Percentiles rank a stretch among this genome's conserved stretches.
Evolutionary conservation across 2,797 vertebrate species (phyloP).

Genomic region (Lacerta agilis): DNA sequence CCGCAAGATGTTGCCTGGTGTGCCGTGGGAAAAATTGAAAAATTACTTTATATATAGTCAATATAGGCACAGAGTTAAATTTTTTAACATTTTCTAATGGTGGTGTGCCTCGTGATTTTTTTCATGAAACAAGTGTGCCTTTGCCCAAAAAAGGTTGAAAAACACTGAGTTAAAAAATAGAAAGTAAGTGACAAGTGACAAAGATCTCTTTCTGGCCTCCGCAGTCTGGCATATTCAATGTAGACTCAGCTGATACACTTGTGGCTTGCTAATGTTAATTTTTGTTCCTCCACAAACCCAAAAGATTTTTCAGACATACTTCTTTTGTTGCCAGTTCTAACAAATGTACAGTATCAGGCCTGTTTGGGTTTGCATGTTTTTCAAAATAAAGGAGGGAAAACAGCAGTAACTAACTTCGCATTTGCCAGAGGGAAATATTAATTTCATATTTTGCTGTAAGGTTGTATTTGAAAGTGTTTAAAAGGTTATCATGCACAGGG

Average conservation of each 20-base stretch:
- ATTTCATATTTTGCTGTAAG: too few species aligned
- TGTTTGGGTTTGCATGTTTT: slow-evolving; percentile 15
- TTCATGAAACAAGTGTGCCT: too few species aligned
- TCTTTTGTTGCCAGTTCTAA: slow-evolving; percentile 22
- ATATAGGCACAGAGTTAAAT: too few species aligned
- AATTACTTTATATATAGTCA: too few species aligned
- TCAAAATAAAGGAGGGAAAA: slow-evolving; percentile 7
- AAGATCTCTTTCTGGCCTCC: neutral
- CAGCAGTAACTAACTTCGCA: neutral
- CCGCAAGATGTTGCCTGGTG: too few species aligned
- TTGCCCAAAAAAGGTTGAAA: too few species aligned
- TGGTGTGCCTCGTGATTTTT: too few species aligned
- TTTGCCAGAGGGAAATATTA: neutral
- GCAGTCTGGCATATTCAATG: neutral
- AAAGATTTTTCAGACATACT: neutral
- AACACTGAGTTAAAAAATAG: neutral
- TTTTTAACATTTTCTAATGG: too few species aligned
- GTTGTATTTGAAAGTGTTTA: neutral
- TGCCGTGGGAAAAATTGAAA: too few species aligned
- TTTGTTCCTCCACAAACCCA: neutral
- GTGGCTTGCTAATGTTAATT: neutral
- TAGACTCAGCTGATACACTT: slow-evolving; percentile 38
- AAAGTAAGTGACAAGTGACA: neutral
- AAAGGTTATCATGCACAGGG: neutral
- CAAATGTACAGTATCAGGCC: neutral